Evolutionary conservation across 2,797 vertebrate genomes (phyloP), one percentile per base, ranked within the genome.

Genomic region (Scomberomorus guttatus): DNA sequence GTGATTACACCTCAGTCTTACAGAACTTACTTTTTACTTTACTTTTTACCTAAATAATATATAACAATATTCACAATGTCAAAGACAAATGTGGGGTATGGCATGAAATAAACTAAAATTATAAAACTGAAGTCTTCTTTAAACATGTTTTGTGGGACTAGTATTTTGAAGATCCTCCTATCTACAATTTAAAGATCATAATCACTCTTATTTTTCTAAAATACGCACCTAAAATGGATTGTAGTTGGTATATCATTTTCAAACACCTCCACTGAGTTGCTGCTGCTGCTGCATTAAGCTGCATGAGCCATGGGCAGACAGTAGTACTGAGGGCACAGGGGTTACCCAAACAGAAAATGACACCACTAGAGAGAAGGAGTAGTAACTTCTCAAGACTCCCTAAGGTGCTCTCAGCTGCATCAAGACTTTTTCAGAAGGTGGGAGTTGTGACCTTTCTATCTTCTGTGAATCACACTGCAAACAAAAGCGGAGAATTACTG

Each of bases 261-360:
- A 60, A 6, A 24, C 4, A 2, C 4, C 15, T 57, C 37, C 10
- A 4, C 24, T 34, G 48, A 78, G 63, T 42, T 51, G 25, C 42
- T 37, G 0, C 48, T 20, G 9, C 61, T 44, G 18, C 13, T 34
- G 14, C 29, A 2, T 32, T 42, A 80, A 79, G 72, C 57, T 6
- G 18, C 39, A 13, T 29, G 12, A 74, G 54, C 50, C 14, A 55
- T 10, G 18, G 42, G 27, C 12, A 27, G 60, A 71, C 60, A 42
- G 58, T 15, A 32, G 56, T 48, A 52, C 10, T 18, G 67, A 80
- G 2, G 39, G 44, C 17, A 6, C 8, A 18, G 57, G 17, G 77
- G 77, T 80, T 80, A 77, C 69, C 52, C 72, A 87, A 87, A 86
- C 69, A 87, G 77, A 85, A 80, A 70, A 55, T 25, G 56, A 87